Conservation (phyloP, 2,113 vertebrate species). For the Cervus canadensis region DNA sequence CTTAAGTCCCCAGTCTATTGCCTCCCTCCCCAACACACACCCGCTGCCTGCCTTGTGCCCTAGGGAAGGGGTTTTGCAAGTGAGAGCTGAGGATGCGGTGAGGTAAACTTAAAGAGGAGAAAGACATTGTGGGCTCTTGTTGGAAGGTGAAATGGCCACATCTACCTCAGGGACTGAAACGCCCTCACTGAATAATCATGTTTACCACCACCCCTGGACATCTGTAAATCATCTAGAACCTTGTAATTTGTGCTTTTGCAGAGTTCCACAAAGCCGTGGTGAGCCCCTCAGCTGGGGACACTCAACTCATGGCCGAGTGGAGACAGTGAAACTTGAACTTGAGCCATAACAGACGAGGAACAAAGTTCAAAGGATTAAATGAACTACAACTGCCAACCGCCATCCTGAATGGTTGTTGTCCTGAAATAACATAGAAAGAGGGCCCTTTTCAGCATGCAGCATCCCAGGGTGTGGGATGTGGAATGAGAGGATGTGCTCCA, state of each 20-base stretch:
- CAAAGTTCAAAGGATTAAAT: slow-evolving; percentile 39
- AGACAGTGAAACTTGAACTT: slow-evolving; percentile 6
- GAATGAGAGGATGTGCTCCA: not conserved
- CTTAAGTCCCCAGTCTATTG: not conserved
- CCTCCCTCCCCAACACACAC: not conserved
- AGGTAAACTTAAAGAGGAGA: not conserved
- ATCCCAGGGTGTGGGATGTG: not conserved
- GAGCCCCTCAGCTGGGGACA: not conserved
- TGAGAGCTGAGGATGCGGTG: not conserved
- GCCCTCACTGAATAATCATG: not conserved
- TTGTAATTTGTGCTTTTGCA: slow-evolving; percentile 47
- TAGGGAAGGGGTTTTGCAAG: not conserved
- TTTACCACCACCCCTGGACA: not conserved
- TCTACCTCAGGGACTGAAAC: not conserved
- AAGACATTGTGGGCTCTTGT: not conserved
- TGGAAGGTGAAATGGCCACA: not conserved
- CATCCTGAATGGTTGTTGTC: not conserved
- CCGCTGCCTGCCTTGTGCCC: not conserved
- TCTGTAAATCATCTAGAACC: slow-evolving; percentile 39
- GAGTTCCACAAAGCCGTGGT: slow-evolving; percentile 15
- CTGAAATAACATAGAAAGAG: not conserved
- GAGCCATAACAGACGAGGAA: not conserved
- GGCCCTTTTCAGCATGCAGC: not conserved
- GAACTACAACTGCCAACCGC: not conserved
- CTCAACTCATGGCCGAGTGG: not conserved